A percentile compares a stretch with the other conserved stretches of the same genome.
These are phyloP conservation scores for Ascidia mentula DNA, from an alignment of 23 tunicate species.

Conservation along the genomic window DNA sequence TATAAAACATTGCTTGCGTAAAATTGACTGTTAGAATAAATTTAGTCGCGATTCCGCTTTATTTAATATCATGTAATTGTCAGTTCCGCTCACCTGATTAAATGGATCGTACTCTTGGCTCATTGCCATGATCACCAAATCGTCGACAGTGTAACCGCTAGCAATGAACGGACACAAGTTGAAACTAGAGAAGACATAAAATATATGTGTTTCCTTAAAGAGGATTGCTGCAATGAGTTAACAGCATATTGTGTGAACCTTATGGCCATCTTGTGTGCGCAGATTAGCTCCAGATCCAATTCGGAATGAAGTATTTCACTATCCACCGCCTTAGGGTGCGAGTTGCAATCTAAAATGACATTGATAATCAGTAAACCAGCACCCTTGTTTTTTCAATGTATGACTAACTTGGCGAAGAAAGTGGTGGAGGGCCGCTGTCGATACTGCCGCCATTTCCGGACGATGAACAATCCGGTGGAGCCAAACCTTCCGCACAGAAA, in stretches of 20 bases:
- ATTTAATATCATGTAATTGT: no score
- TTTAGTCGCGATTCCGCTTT: neutral
- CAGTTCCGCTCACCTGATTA: neutral
- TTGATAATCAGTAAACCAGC: no score
- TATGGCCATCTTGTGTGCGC: neutral
- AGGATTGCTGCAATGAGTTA: no score
- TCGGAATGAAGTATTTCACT: no score
- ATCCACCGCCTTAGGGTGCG: no score
- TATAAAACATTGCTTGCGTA: neutral
- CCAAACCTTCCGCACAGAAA: neutral
- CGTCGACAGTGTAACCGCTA: neutral
- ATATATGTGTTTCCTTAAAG: no score
- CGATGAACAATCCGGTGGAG: neutral
- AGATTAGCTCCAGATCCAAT: neutral
- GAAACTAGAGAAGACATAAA: neutral
- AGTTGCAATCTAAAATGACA: neutral
- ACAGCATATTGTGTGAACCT: no score
- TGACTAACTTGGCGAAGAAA: neutral
- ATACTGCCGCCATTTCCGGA: neutral
- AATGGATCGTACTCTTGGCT: neutral
- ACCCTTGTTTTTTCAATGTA: no score
- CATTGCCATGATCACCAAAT: neutral
- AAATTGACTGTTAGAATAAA: no score
- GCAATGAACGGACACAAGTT: slow-evolving; percentile 7
- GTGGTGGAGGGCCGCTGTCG: neutral